phyloP scores from a whole-genome alignment of 2,888 invertebrate species.

The Pseudeuparius sepicola region DNA sequence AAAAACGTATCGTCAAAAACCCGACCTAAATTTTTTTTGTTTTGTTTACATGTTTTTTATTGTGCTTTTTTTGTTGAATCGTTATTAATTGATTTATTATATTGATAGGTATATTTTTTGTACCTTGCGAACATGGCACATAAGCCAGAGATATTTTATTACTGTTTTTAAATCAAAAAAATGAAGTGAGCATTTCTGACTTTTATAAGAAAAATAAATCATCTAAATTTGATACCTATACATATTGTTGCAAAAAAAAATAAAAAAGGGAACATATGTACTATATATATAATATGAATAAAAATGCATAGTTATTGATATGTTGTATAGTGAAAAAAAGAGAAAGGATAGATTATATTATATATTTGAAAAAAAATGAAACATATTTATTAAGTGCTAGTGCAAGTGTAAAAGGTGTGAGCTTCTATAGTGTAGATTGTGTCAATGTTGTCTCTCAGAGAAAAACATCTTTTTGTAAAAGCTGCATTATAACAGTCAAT shows the following conservation, averaged over 20 bases:
- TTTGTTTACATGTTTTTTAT: constrained; percentile 17
- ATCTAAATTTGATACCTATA: constrained; percentile 37
- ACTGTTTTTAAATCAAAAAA: constrained; percentile 26
- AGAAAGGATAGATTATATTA: constrained; percentile 30
- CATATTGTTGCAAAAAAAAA: constrained; percentile 36
- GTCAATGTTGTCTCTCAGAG: no score
- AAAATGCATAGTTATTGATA: constrained; percentile 15
- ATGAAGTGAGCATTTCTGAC: constrained; percentile 15
- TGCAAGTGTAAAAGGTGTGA: constrained; percentile 39
- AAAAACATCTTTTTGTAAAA: no score
- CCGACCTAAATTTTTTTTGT: constrained; percentile 34
- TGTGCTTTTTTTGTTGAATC: neutral
- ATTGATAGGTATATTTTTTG: constrained; percentile 4
- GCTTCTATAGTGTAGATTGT: constrained; percentile 37
- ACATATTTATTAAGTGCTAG: constrained; percentile 34
- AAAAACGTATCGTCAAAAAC: constrained; percentile 57
- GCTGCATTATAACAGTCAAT: no score
- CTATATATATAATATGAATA: constrained; percentile 27
- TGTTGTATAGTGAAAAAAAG: constrained; percentile 39
- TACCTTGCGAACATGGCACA: neutral
- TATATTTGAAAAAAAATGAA: constrained; percentile 37
- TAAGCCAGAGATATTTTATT: constrained; percentile 1
- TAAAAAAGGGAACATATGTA: constrained; percentile 39
- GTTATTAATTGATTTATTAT: neutral
- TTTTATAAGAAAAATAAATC: constrained; percentile 21